A percentile compares a stretch with the other conserved stretches of the same genome.
Evolutionary conservation across 2,113 vertebrate genomes (phyloP).

Genomic region (Dicaeum eximium): DNA sequence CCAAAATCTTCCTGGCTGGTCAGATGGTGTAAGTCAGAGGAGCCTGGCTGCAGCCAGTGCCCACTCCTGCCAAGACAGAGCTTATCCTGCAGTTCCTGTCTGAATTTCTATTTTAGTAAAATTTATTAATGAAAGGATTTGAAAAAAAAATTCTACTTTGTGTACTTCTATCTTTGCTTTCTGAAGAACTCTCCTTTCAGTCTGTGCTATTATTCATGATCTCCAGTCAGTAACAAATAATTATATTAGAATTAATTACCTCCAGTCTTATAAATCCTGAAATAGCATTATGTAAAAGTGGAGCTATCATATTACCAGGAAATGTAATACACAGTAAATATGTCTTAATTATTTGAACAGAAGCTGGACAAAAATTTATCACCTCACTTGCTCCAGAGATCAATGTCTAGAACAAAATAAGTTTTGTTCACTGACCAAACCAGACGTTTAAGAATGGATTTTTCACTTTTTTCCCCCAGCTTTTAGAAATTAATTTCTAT

Average conservation of each 20-base stretch:
- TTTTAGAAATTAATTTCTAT: not conserved
- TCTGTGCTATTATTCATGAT: not conserved
- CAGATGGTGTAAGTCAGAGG: not conserved
- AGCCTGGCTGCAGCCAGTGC: not conserved
- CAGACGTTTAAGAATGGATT: not conserved
- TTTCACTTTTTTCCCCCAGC: not conserved
- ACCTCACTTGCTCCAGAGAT: not conserved
- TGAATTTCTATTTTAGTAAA: not conserved
- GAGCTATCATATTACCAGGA: not conserved
- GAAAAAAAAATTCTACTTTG: not conserved
- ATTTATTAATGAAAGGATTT: not conserved
- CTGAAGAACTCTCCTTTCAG: not conserved
- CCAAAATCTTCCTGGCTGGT: not conserved
- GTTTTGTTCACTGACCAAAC: not conserved
- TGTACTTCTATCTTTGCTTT: not conserved
- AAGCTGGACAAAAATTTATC: not conserved
- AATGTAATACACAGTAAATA: not conserved
- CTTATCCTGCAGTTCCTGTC: not conserved
- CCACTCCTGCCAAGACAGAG: not conserved
- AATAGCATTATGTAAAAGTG: not conserved
- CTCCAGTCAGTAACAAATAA: not conserved
- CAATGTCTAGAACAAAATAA: not conserved
- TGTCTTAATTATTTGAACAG: not conserved
- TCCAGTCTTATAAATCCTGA: not conserved
- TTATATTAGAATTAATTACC: not conserved